Conservation (phyloP, 2,797 vertebrate genomes). For the Chlorospingus semifuscus region DNA sequence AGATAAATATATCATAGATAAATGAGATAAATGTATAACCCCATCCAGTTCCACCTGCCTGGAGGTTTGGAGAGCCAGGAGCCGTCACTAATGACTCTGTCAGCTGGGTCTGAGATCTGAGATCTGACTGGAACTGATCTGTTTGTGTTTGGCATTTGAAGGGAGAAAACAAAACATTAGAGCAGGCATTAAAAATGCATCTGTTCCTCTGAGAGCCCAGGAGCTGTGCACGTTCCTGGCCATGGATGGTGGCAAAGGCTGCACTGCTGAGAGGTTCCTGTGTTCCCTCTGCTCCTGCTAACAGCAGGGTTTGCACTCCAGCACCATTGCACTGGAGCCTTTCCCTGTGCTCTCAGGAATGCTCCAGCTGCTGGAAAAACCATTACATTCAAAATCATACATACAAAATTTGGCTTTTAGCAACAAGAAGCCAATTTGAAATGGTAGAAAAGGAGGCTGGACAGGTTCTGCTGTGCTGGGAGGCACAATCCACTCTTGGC, state of each 20-base stretch:
- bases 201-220: not conserved
- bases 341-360: not conserved
- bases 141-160: not conserved
- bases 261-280: not conserved
- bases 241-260: not conserved
- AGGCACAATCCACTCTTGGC: not conserved
- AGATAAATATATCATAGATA: not conserved
- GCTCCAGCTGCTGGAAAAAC: not conserved
- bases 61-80: not conserved
- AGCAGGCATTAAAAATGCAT: not conserved
- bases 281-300: not conserved
- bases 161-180: not conserved
- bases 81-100: not conserved
- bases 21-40: slow-evolving; percentile 19
- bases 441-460: not conserved
- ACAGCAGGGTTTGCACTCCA: not conserved
- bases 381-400: not conserved
- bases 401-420: no score
- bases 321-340: not conserved
- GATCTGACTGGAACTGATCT: not conserved
- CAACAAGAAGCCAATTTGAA: not conserved
- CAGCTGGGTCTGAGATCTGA: not conserved
- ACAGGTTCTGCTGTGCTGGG: not conserved
- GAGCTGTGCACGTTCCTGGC: not conserved
- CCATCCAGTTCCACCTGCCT: not conserved